Percentiles rank a stretch among this genome's conserved stretches.
Conservation (phyloP, 2,113 vertebrate species). For the Microcebus jonahi region DNA sequence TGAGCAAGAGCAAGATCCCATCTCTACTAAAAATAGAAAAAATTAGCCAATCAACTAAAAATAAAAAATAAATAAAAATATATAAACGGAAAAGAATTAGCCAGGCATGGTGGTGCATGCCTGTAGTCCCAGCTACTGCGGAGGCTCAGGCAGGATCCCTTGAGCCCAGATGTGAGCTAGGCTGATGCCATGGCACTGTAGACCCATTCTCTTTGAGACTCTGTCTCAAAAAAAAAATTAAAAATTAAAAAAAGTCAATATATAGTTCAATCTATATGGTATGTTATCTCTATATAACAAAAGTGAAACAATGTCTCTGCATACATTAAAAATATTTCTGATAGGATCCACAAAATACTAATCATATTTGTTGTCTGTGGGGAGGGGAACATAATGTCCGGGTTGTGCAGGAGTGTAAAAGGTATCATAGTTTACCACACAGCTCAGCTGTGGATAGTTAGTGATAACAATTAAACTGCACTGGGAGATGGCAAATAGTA, state of each 20-base stretch:
- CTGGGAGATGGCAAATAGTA: not conserved
- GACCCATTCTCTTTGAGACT: no score
- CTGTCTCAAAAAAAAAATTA: no score
- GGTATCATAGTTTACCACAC: not conserved
- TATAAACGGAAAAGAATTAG: no score
- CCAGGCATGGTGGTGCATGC: no score
- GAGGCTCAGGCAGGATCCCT: no score
- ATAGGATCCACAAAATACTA: not conserved
- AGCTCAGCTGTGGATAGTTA: not conserved
- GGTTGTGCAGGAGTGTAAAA: not conserved
- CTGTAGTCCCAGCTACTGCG: no score
- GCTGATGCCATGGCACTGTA: no score
- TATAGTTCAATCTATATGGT: not conserved
- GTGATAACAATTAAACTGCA: not conserved
- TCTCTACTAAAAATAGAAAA: no score
- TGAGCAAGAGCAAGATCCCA: no score
- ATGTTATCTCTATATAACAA: not conserved
- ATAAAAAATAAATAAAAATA: no score
- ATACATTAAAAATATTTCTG: not conserved
- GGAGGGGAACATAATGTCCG: not conserved
- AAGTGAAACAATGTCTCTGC: not conserved
- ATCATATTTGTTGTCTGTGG: not conserved
- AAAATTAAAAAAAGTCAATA: not conserved
- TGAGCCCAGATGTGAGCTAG: no score
- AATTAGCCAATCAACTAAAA: no score